A percentile compares a stretch with the other conserved stretches of the same genome.
These are phyloP conservation scores for Cactoblastis cactorum DNA, from an alignment of 2,888 invertebrate species.

Conservation along the genomic window DNA sequence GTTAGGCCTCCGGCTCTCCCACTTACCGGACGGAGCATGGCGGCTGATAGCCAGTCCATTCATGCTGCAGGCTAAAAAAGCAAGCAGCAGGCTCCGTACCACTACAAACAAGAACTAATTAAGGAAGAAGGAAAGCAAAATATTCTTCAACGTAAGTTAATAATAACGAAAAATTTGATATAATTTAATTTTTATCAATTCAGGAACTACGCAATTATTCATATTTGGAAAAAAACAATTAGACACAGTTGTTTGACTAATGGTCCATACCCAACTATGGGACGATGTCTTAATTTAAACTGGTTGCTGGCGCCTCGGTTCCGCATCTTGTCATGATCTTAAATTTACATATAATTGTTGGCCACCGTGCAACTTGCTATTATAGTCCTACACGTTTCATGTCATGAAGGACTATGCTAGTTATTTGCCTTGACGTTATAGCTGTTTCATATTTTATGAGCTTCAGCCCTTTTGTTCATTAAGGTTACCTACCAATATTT, in stretches of 20 bases:
- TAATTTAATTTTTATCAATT: conserved; percentile 23
- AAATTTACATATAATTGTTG: conserved; percentile 52
- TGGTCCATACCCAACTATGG: conserved; percentile 39
- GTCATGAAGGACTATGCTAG: conserved; percentile 2
- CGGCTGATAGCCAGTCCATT: too few relatives aligned
- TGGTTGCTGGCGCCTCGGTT: conserved; percentile 40
- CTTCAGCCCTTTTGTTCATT: not conserved
- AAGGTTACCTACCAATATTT: not conserved
- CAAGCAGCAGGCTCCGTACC: too few relatives aligned
- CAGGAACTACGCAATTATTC: conserved; percentile 41
- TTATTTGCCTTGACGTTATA: not conserved
- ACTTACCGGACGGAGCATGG: too few relatives aligned
- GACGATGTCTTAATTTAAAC: conserved; percentile 32
- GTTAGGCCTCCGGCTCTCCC: too few relatives aligned
- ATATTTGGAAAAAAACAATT: conserved; percentile 50
- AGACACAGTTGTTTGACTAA: conserved; percentile 33
- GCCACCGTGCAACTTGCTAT: conserved; percentile 23
- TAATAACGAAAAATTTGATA: not conserved
- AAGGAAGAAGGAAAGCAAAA: too few relatives aligned
- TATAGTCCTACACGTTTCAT: conserved; percentile 26
- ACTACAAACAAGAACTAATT: too few relatives aligned
- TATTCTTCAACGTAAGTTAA: too few relatives aligned
- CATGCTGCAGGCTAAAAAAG: too few relatives aligned
- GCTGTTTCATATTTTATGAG: not conserved
- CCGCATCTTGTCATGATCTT: conserved; percentile 40